phyloP scores from a whole-genome alignment of 2,797 vertebrate genomes.

The Characodon lateralis region DNA sequence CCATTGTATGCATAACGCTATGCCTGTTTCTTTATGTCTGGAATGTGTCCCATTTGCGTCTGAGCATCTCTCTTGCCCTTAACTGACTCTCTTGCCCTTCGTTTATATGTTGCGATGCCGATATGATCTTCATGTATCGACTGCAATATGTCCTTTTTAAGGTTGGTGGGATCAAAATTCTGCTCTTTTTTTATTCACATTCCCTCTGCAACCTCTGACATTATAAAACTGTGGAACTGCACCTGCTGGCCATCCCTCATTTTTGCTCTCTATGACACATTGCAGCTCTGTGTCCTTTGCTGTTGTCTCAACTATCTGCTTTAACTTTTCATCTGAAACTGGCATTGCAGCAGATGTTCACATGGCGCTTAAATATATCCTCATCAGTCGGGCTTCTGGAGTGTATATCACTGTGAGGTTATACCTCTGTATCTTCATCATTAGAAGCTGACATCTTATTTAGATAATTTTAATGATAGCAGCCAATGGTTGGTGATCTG shows the following conservation, averaged over 20 bases:
- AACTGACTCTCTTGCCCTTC: too few relatives aligned
- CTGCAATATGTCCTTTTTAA: not conserved
- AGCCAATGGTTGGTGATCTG: slow-evolving; percentile 20
- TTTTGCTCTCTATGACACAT: slow-evolving; percentile 9
- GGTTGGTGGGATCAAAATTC: not conserved
- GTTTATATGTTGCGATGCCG: not conserved
- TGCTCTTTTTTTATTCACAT: not conserved
- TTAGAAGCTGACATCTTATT: slow-evolving; percentile 23
- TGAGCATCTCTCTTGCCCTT: too few relatives aligned
- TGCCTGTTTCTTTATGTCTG: not conserved
- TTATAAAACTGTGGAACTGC: not conserved
- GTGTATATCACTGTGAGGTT: slow-evolving; percentile 6
- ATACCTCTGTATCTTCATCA: slow-evolving; percentile 37
- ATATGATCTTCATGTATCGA: slow-evolving; percentile 3
- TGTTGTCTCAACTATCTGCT: slow-evolving; percentile 5
- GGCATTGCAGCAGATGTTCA: not conserved
- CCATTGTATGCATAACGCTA: not conserved
- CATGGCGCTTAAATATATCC: slow-evolving; percentile 11
- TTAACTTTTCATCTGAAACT: slow-evolving; percentile 4
- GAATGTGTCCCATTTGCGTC: too few relatives aligned
- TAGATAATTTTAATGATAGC: slow-evolving; percentile 33
- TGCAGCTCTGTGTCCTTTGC: not conserved
- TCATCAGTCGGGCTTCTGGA: not conserved
- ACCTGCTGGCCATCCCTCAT: not conserved
- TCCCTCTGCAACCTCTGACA: not conserved